A percentile compares a stretch with the other conserved stretches of the same genome.
phyloP scores from a whole-genome alignment of 2,888 invertebrate genomes.

The Cephus rjabovi region DNA sequence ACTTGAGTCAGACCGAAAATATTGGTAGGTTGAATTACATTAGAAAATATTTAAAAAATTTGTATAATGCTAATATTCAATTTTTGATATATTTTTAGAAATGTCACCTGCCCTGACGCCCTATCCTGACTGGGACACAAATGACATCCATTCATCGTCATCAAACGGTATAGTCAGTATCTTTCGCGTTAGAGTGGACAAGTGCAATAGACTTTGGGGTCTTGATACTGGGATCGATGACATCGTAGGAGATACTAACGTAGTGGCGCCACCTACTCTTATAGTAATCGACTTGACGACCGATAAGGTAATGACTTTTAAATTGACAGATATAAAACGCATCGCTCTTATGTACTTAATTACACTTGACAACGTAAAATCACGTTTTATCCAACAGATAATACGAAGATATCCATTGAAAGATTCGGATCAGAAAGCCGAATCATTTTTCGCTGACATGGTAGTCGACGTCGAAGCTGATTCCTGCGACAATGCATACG shows the following conservation, averaged over 20 bases:
- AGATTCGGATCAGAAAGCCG: constrained; percentile 75
- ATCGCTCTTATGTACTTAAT: neutral
- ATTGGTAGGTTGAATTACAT: neutral
- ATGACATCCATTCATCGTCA: constrained; percentile 73
- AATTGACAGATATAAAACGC: neutral
- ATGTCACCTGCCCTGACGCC: constrained; percentile 81
- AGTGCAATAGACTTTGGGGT: constrained; percentile 85
- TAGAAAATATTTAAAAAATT: neutral
- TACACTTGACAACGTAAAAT: neutral
- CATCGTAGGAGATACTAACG: constrained; percentile 72
- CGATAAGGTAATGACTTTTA: constrained; percentile 69
- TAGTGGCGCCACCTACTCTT: constrained; percentile 72
- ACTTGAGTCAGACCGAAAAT: constrained; percentile 49
- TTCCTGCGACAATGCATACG: constrained; percentile 81
- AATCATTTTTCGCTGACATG: constrained; percentile 85
- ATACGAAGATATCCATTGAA: constrained; percentile 78
- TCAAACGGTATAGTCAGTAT: constrained; percentile 78
- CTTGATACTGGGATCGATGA: constrained; percentile 84
- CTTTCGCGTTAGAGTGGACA: constrained; percentile 79
- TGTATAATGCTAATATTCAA: neutral
- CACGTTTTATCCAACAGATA: constrained; percentile 39
- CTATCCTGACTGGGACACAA: constrained; percentile 83
- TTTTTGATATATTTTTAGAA: neutral
- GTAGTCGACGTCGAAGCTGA: constrained; percentile 77
- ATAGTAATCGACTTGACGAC: constrained; percentile 80